Percentiles rank a stretch among this genome's conserved stretches.
phyloP scores from a whole-genome alignment of 2,797 vertebrate species.

The Geotrypetes seraphini region DNA sequence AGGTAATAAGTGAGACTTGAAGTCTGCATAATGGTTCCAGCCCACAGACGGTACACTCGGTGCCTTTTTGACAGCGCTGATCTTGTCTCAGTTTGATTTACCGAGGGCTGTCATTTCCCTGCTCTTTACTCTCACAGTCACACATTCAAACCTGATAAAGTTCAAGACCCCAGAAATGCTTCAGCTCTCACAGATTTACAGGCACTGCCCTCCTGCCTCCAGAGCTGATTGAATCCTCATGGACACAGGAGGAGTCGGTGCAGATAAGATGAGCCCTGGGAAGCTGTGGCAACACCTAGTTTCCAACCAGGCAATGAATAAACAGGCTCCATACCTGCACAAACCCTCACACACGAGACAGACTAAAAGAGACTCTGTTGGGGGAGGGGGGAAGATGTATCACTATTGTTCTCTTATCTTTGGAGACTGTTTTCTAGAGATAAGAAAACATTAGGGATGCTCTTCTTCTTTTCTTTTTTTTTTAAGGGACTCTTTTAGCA shows the following conservation, averaged over 20 bases:
- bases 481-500: no score
- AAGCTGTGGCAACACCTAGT: not conserved
- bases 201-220: constrained; percentile 2
- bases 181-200: constrained; percentile 35
- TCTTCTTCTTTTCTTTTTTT: no score
- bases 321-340: no score
- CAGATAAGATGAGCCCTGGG: not conserved
- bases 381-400: no score
- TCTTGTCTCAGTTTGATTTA: constrained; percentile 41
- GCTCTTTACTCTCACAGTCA: constrained; percentile 44
- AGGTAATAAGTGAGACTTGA: no score
- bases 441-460: no score
- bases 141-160: constrained; percentile 46
- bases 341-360: no score
- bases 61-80: constrained; percentile 18
- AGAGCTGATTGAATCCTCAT: constrained; percentile 41
- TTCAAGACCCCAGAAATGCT: constrained; percentile 47
- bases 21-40: no score
- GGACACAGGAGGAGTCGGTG: constrained; percentile 2
- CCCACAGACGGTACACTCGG: constrained; percentile 12
- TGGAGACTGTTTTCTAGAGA: no score
- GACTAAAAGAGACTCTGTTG: no score
- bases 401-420: no score
- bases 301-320: not conserved
- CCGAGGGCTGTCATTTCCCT: constrained; percentile 27